A percentile compares a stretch with the other conserved stretches of the same genome.
phyloP scores from a whole-genome alignment of 2,797 vertebrate genomes.

The Ctenopoma kingsleyae region DNA sequence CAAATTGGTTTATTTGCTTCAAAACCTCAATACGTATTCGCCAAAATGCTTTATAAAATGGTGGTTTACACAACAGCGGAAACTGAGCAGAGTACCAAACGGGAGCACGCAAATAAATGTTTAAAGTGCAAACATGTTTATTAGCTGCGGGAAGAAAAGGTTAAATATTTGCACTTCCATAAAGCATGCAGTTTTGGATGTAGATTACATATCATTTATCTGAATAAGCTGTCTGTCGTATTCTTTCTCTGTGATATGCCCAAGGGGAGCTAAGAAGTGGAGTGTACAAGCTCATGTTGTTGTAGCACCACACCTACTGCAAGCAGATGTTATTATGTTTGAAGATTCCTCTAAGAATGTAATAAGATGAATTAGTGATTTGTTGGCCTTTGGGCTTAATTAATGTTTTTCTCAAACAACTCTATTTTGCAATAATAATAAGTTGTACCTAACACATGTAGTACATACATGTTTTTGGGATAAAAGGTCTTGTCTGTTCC shows the following conservation, averaged over 20 bases:
- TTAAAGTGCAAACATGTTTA: conserved; percentile 19
- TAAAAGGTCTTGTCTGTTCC: background rate
- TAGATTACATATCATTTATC: conserved; percentile 45
- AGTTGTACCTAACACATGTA: background rate
- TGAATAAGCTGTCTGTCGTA: conserved; percentile 54
- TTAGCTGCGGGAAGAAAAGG: conserved; percentile 1
- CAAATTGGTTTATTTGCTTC: background rate
- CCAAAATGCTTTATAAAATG: background rate
- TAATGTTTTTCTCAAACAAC: conserved; percentile 19
- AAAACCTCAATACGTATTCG: background rate
- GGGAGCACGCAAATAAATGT: background rate
- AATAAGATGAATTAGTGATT: conserved; percentile 29
- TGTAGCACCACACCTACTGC: conserved; percentile 51
- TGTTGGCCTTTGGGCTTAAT: conserved; percentile 32
- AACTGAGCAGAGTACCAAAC: background rate
- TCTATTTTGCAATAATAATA: background rate
- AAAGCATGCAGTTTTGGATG: conserved; percentile 21
- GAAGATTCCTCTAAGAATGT: conserved; percentile 47
- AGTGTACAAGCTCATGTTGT: conserved; percentile 44
- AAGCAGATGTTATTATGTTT: conserved; percentile 38
- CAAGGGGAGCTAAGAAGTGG: conserved; percentile 23
- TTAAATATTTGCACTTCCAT: conserved; percentile 41
- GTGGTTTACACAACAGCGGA: background rate
- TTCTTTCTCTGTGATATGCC: conserved; percentile 24
- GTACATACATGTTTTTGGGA: background rate